Evolutionary conservation across 2,113 vertebrate genomes (phyloP).

Genomic region (Nycticorax nycticorax): DNA sequence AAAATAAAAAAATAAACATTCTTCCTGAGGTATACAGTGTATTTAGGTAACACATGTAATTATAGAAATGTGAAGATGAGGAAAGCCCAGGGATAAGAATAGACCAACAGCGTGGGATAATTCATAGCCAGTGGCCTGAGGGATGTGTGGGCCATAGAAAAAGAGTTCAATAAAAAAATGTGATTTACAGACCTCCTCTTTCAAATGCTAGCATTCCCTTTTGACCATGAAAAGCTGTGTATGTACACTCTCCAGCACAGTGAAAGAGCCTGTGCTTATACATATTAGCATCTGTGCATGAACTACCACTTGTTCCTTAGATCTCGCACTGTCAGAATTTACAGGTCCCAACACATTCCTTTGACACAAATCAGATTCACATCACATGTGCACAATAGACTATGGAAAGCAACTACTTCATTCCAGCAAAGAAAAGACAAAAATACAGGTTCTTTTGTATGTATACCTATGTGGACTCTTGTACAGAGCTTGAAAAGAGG

Average conservation of each 20-base stretch:
- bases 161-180: not conserved
- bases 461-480: not conserved
- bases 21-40: not conserved
- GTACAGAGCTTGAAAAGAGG: not conserved
- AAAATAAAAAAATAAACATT: not conserved
- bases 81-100: not conserved
- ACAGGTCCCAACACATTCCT: fast-evolving
- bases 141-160: not conserved
- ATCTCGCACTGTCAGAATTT: not conserved
- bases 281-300: fast-evolving
- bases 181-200: not conserved
- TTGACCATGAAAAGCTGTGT: not conserved
- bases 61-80: not conserved
- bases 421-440: not conserved
- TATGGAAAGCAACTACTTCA: not conserved
- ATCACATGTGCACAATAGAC: not conserved
- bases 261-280: not conserved
- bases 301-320: not conserved
- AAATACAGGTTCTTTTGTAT: not conserved
- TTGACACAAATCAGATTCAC: not conserved
- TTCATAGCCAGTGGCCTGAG: not conserved
- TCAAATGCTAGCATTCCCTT: not conserved
- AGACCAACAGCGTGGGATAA: not conserved
- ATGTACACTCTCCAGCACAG: fast-evolving
- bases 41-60: not conserved